phyloP scores from a whole-genome alignment of 2,888 invertebrate genomes.

The Glyphotaelius pellucidus region DNA sequence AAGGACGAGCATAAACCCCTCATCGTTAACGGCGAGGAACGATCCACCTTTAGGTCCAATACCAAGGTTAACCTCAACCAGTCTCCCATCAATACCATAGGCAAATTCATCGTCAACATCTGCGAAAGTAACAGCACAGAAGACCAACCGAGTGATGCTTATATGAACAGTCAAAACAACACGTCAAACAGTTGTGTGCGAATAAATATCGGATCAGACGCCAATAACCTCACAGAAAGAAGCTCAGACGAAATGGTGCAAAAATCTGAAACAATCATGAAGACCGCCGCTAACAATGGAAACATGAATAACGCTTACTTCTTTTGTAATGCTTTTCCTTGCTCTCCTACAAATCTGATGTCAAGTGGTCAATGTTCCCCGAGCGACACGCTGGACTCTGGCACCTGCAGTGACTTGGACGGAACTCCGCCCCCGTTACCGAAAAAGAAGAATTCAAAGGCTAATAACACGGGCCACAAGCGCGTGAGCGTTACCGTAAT shows the following conservation, averaged over 20 bases:
- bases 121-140: constrained; percentile 61
- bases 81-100: constrained; percentile 65
- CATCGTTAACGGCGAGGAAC: constrained; percentile 53
- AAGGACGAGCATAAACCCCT: constrained; percentile 50
- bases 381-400: constrained; percentile 89
- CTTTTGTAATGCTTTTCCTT: constrained; percentile 80
- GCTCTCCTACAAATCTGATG: constrained; percentile 79
- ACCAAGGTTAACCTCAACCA: constrained; percentile 63
- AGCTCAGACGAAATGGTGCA: constrained; percentile 75
- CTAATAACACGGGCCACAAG: constrained; percentile 74
- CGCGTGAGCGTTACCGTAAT: constrained; percentile 78
- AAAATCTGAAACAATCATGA: constrained; percentile 70
- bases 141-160: constrained; percentile 41
- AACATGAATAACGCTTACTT: constrained; percentile 77
- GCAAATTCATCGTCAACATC: constrained; percentile 65
- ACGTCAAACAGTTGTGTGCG: constrained; percentile 76
- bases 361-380: constrained; percentile 91
- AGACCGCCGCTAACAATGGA: constrained; percentile 69
- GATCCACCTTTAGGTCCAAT: constrained; percentile 54
- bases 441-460: constrained; percentile 80
- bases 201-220: constrained; percentile 74
- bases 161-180: constrained; percentile 43
- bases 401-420: constrained; percentile 90
- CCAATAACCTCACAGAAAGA: constrained; percentile 72
- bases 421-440: constrained; percentile 83